Base-by-base conservation (phyloP, 2,113 vertebrate genomes). In the Salvelinus alpinus region DNA sequence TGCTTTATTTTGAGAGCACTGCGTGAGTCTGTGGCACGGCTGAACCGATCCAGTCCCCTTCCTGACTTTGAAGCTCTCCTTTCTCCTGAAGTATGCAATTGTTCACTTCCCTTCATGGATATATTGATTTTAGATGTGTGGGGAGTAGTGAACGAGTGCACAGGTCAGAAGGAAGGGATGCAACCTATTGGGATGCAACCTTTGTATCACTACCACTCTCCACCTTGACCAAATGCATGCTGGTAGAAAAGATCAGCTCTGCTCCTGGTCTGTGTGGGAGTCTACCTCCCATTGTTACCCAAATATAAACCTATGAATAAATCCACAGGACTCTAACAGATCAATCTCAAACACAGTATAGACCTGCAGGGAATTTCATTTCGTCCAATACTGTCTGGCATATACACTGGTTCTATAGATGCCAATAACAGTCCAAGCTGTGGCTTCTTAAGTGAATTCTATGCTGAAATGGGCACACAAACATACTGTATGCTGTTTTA, bases 231-330 rank as follows among this genome's bases (percentile, higher is more conserved):
- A 31, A 31, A 76, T 29, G 29, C 65, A 76, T 69, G 74, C 51
- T 68, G 59, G 29, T 54, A 76, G 57, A 38, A 38, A 75, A 69
- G 54, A 76, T 76, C 68, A 76, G 54, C 66, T 76, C 65, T 69
- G 20, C 64, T 75, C n/a, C 7, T 24, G n/a, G 51, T 71, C 68
- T 31, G 22, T 6, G 51, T 54, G 75, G 71, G 67, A 47, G 73
- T 54, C 70, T 38, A 62, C 25, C 70, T 75, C 64, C 62, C 34
- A 65, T 48, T 57, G 67, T 73, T 68, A 48, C 34, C 65, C 60
- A 71, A 78, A 81, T 65, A 48, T 66, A 75, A 75, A 47, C 51
- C 64, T 7, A 54, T 62, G 34, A 70, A 78, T 65, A 34, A 65
- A 22, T 44, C 70, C 70, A 34, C 76, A 75, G 73, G 76, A 29